Evolutionary conservation across 2,113 vertebrate species (phyloP).

Genomic region (Furnarius figulus): DNA sequence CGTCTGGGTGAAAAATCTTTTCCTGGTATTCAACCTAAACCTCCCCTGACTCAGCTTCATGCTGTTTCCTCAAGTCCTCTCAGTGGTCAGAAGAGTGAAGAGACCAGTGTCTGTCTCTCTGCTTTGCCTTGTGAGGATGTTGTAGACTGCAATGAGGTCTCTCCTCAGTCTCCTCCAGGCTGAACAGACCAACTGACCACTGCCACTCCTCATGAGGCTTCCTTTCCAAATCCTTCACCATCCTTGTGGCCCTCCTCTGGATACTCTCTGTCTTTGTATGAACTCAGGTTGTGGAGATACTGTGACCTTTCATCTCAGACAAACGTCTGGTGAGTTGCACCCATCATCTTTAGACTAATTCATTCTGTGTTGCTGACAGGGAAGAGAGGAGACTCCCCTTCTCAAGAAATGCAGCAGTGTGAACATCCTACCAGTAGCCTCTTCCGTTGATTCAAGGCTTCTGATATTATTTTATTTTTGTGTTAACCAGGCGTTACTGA

Average conservation of each 20-base stretch:
- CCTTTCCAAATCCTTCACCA: too few species aligned
- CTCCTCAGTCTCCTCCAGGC: background rate
- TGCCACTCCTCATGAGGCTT: accelerated
- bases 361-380: background rate
- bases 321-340: background rate
- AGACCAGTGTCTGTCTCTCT: background rate
- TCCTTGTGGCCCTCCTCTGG: background rate
- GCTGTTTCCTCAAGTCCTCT: background rate
- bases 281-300: background rate
- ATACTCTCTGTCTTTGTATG: background rate
- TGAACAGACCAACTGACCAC: background rate
- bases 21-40: background rate
- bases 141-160: background rate
- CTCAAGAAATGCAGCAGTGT: background rate
- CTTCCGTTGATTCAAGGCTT: background rate
- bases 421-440: background rate
- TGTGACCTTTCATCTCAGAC: background rate
- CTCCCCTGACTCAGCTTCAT: background rate
- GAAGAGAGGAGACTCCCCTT: background rate
- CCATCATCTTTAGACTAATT: background rate
- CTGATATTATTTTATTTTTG: background rate
- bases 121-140: too few species aligned
- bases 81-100: background rate
- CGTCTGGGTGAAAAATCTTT: background rate
- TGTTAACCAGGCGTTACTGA: background rate